Evolutionary conservation across 2,888 invertebrate genomes (phyloP), one percentile per base, ranked within the genome.

Genomic region (Ecdyonurus torrentis): DNA sequence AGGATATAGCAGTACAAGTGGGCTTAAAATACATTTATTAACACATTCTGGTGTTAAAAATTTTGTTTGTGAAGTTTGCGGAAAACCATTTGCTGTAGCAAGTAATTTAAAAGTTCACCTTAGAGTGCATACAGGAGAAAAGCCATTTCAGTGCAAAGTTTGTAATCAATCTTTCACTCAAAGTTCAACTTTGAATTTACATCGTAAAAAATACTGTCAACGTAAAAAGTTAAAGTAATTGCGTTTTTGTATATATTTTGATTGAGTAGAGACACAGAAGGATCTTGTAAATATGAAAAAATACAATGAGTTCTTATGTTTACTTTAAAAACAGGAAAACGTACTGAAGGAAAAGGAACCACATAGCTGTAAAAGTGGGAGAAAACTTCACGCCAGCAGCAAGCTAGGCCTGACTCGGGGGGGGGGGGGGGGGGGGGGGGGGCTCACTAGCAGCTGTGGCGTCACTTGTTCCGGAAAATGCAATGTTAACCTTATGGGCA

Each of bases 261-360:
- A n/a, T n/a, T n/a, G 24, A 58, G 10, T 58, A 58, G 24, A 2
- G 20, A 58, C 10, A 58, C 23, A 20, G 19, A 20, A n/a, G 22
- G 24, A 20, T 20, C 22, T 23, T n/a, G n/a, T n/a, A n/a, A n/a
- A 84, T 63, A 79, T 73, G 67, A 67, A 60, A 15, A 25, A n/a
- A 55, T 62, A 61, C 7, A 50, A 55, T 55, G 18, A 52, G 23
- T 52, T 22, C 20, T 2, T 20, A 53, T 24, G 58, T 2, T 52
- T 61, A 60, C n/a, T n/a, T n/a, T n/a, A n/a, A n/a, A n/a, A n/a
- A n/a, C n/a, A n/a, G n/a, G n/a, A n/a, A n/a, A n/a, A n/a, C n/a
- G n/a, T n/a, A n/a, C n/a, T n/a, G n/a, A n/a, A n/a, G n/a, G n/a
- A n/a, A n/a, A n/a, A n/a, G n/a, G n/a, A n/a, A n/a, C n/a, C n/a